Percentiles rank a stretch among this genome's conserved stretches.
These are phyloP conservation scores for Anhinga anhinga DNA, from an alignment of 2,113 vertebrate genomes.

Conservation along the genomic window DNA sequence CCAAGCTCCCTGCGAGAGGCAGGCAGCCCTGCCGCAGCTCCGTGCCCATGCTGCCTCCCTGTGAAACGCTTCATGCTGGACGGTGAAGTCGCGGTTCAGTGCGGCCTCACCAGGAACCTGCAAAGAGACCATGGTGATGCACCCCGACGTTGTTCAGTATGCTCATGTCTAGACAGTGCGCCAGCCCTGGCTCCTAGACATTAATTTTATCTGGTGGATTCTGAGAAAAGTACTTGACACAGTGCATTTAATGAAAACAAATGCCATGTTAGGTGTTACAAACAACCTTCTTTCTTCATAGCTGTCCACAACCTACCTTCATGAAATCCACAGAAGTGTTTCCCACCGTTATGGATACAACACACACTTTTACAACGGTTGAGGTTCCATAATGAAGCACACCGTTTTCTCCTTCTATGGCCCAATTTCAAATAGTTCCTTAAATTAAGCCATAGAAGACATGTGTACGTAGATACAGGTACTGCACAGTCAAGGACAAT, in stretches of 20 bases:
- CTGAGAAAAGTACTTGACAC: neutral
- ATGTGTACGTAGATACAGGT: neutral
- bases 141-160: rapidly evolving
- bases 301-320: neutral
- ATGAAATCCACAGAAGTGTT: neutral
- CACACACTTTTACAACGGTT: neutral
- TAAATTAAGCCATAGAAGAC: neutral
- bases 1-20: neutral
- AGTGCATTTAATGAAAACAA: neutral
- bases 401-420: neutral
- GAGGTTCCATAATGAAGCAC: neutral
- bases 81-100: rapidly evolving
- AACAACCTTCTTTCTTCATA: neutral
- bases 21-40: neutral
- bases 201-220: neutral
- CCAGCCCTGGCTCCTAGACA: neutral
- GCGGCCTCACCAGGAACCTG: rapidly evolving
- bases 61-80: rapidly evolving
- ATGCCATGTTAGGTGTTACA: neutral
- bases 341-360: neutral
- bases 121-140: neutral
- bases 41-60: neutral
- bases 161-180: rapidly evolving
- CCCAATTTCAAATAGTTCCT: neutral
- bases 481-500: neutral